Evolutionary conservation across 2,113 vertebrate species (phyloP).

Genomic region (Cinclus cinclus): DNA sequence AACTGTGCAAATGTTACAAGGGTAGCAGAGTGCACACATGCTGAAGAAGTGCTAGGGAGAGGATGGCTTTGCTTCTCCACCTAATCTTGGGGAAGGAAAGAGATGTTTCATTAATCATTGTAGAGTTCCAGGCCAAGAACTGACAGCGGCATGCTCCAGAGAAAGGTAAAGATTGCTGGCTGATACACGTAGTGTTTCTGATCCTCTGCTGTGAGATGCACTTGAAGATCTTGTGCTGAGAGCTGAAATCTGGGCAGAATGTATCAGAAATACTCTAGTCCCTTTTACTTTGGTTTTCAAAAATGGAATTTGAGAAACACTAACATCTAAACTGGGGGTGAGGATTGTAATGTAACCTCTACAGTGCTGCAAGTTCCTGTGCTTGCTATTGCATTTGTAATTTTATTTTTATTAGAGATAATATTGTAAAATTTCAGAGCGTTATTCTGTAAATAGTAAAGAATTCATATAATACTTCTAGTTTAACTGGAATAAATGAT

Average conservation of each 20-base stretch:
- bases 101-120: neutral
- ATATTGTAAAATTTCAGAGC: neutral
- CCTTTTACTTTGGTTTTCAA: neutral
- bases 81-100: neutral
- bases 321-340: neutral
- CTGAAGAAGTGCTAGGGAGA: neutral
- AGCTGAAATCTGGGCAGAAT: neutral
- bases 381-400: neutral
- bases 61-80: neutral
- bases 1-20: neutral
- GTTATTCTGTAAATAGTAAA: neutral
- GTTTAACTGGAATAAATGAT: neutral
- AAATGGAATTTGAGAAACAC: neutral
- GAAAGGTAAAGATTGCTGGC: neutral
- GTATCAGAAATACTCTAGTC: neutral
- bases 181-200: neutral
- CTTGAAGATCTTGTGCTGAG: neutral
- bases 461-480: neutral
- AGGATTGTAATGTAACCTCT: neutral
- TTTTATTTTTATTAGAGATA: neutral
- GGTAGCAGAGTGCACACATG: neutral
- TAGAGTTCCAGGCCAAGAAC: neutral
- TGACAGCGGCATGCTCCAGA: neutral
- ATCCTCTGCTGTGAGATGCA: neutral
- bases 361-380: neutral